Percentiles rank a stretch among this genome's conserved stretches.
Conservation (phyloP, 1,140 invertebrate genomes). For the Penaeus japonicus region DNA sequence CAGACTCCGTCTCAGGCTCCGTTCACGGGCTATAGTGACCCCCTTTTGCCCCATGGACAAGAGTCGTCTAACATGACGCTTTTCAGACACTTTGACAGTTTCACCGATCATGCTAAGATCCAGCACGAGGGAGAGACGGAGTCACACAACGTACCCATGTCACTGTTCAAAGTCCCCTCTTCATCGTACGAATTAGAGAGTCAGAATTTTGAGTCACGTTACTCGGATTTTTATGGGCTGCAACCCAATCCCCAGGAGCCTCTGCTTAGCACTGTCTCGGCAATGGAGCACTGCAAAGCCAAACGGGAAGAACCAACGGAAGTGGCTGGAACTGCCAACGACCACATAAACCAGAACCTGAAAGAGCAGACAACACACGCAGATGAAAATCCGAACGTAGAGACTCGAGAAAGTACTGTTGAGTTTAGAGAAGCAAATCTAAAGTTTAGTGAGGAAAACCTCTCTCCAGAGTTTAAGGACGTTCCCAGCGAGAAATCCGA, state of each 20-base stretch:
- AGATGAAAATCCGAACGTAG: neutral
- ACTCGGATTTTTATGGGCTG: constrained; percentile 39
- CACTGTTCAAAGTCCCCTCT: constrained; percentile 40
- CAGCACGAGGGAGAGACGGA: constrained; percentile 34
- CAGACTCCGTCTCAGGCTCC: constrained; percentile 11
- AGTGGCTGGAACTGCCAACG: neutral
- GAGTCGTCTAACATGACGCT: constrained; percentile 30
- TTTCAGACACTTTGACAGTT: constrained; percentile 40
- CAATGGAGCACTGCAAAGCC: constrained; percentile 29
- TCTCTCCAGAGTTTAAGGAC: neutral
- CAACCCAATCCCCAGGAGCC: constrained; percentile 26
- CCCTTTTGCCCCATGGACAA: constrained; percentile 29
- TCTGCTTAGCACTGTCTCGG: constrained; percentile 21
- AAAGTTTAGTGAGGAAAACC: constrained; percentile 10
- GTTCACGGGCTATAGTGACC: constrained; percentile 41
- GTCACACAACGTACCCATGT: constrained; percentile 26
- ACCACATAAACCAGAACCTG: neutral
- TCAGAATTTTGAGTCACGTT: constrained; percentile 39
- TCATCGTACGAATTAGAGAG: constrained; percentile 41
- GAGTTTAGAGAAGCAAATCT: constrained; percentile 14
- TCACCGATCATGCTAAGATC: constrained; percentile 27
- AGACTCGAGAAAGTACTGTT: neutral
- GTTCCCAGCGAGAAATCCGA: constrained; percentile 2
- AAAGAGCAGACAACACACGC: neutral
- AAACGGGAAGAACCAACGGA: neutral